Evolutionary conservation across 2,797 vertebrate species (phyloP), one percentile per base, ranked within the genome.

Genomic region (Novumbra hubbsi): DNA sequence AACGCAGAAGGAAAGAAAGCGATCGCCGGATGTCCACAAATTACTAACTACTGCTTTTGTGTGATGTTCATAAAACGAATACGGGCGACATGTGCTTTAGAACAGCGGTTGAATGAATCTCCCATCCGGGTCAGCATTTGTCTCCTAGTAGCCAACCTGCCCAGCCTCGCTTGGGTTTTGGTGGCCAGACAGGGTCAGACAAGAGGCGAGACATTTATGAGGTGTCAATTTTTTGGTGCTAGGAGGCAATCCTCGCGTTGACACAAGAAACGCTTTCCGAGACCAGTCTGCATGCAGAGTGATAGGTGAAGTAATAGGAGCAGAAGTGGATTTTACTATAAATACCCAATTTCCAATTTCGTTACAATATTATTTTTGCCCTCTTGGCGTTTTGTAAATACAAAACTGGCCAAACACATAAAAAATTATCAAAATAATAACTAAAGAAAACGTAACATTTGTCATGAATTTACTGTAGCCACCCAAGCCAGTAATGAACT

Each of bases 201-300:
- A 79, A 88, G 88, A 86, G 89, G 88, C 66, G 86, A 91, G 91
- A 92, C 88, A 83, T 93, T 92, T 93, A 93, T 90, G 90, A 92
- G 90, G 90, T 93, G 91, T 83, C 87, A 87, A 90, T 89, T 90
- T 92, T 92, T 91, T 45, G 41, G 88, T 84, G 85, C 88, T 85
- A 86, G 85, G 87, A 91, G 86, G 85, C 90, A 87, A 90, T 88
- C 85, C 83, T 87, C 76, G 76, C 87, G 84, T 88, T 90, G 89
- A 91, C 87, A 84, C 81, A 85, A 84, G 84, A 83, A 86, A 87
- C 73, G 67, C 77, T 45, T 45, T 45, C 41, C 12, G 5, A 45
- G 41, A 12, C 41, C 21, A 71, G 87, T 81, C 87, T 86, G 84
- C 81, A 85, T 84, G 73, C 88, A 87, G 87, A 86, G 81, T 71